Conservation (phyloP, 2,113 vertebrate species). For the Albula goreensis region DNA sequence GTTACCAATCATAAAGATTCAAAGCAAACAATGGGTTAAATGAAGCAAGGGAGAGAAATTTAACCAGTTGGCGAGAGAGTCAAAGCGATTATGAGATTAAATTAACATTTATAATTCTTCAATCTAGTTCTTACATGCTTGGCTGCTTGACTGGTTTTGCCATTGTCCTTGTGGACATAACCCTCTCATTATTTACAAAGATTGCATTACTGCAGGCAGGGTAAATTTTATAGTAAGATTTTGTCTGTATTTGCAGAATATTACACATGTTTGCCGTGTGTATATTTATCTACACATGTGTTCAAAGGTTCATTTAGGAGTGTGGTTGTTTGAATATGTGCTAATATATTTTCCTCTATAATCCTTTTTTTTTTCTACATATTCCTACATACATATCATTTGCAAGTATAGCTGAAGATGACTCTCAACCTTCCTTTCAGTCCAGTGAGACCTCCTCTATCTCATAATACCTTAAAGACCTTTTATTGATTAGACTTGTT, state of each 20-base stretch:
- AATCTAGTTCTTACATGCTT: slow-evolving; percentile 53
- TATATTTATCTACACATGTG: too few species aligned
- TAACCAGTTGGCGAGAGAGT: slow-evolving; percentile 48
- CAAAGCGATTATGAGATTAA: slow-evolving; percentile 60
- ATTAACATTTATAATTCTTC: slow-evolving; percentile 61
- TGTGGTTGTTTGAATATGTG: neutral
- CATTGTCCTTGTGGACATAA: slow-evolving; percentile 23
- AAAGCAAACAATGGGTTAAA: slow-evolving; percentile 42
- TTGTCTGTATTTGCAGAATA: too few species aligned
- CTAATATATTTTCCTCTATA: neutral
- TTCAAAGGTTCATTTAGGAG: too few species aligned
- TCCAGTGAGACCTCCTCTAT: neutral
- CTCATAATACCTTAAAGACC: neutral
- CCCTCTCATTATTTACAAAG: neutral
- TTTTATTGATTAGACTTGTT: neutral
- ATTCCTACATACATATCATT: neutral
- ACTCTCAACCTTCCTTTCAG: neutral
- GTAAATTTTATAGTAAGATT: too few species aligned
- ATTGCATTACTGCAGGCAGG: neutral
- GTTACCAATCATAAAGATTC: slow-evolving; percentile 53
- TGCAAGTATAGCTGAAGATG: neutral
- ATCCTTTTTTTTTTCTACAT: too few species aligned
- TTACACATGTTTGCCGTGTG: too few species aligned
- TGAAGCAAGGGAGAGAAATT: slow-evolving; percentile 54
- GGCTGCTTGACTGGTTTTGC: slow-evolving; percentile 39